Base-by-base conservation (phyloP, 2,113 vertebrate species). In the Neotoma lepida region DNA sequence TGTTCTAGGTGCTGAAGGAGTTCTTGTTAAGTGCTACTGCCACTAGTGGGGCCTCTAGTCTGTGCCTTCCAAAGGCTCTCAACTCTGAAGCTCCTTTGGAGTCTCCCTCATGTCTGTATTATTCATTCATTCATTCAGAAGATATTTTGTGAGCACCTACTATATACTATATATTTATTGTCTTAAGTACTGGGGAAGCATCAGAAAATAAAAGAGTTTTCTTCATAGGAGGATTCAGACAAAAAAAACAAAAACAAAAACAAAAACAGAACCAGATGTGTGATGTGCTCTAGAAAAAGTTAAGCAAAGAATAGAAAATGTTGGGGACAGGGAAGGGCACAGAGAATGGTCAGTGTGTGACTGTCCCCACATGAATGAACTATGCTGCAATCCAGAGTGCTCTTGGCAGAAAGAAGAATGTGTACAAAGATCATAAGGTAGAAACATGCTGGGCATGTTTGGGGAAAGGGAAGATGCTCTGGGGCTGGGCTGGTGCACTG, bases 171-270 rank as follows among this genome's bases (percentile, higher is more conserved):
- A 18, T 4, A 64, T 78, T 76, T 49, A 46, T 15, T 70, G 51
- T 63, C 39, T 90, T n/a, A 86, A 4, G 10, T 61, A 46, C 80
- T 77, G 4, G n/a, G 9, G 4, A 88, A 76, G 90, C 17, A 71
- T 26, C 44, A 86, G 56, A 95, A 54, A 92, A 90, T 28, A 74
- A 89, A 84, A 22, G 61, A 30, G 24, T 80, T 63, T 41, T 18
- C 74, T 70, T 61, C 18, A 28, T 33, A 12, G 70, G 17, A 64
- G 3, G 28, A 93, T 4, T 41, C 63, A 49, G 74, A 41, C 3
- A 82, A 63, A 73, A 84, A 63, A 73, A 84, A 81, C 58, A 17
- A 84, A 51, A 33, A 39, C n/a, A n/a, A n/a, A n/a, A n/a, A n/a
- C n/a, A 22, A 28, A 46, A 39, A 68, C 2, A 70, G 33, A n/a